Base-by-base conservation (phyloP, 2,113 vertebrate species). In the Tauraco erythrolophus region DNA sequence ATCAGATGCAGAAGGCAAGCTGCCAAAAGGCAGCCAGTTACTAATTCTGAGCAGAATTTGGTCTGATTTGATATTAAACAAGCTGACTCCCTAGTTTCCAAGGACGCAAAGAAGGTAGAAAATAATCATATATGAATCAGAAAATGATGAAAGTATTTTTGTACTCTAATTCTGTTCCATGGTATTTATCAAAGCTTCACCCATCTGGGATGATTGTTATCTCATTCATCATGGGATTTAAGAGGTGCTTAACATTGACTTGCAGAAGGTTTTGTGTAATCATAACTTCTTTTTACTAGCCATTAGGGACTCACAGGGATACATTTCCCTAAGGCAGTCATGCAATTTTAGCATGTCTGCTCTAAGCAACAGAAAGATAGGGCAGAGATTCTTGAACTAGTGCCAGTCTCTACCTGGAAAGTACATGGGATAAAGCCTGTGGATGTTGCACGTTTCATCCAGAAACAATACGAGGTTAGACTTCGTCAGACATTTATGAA, bases 11-110 rank as follows among this genome's bases (percentile, higher is more conserved):
- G 66, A 88, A 77, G 83, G 65, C 74, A 88, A 88, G n/a, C 53
- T 88, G 93, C 81, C 70, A 91, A 85, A 92, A 91, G 14, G 33
- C 51, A 92, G 43, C 6, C 43, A 75, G 61, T 79, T 96, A 89
- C 60, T 93, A 78, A 92, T 82, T 72, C 35, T 61, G 45, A 89
- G 69, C 8, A 72, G 35, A 85, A 96, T 88, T 85, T 84, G 4
- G 1, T 92, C 46, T 94, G 65, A 94, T 93, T 82, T 87, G 35
- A 64, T 85, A 82, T 72, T 76, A 89, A 91, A 94, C 19, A 82
- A 82, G 45, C 69, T 93, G 84, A 94, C 60, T 91, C 35, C 64
- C 27, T 41, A 33, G 56, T 88, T 95, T 91, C 37, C 69, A 84
- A 66, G 33, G 56, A 82, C 39, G 22, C 27, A 88, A 78, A 82